Conservation (phyloP, 2,888 invertebrate species). For the Tanytarsus gracilentus region DNA sequence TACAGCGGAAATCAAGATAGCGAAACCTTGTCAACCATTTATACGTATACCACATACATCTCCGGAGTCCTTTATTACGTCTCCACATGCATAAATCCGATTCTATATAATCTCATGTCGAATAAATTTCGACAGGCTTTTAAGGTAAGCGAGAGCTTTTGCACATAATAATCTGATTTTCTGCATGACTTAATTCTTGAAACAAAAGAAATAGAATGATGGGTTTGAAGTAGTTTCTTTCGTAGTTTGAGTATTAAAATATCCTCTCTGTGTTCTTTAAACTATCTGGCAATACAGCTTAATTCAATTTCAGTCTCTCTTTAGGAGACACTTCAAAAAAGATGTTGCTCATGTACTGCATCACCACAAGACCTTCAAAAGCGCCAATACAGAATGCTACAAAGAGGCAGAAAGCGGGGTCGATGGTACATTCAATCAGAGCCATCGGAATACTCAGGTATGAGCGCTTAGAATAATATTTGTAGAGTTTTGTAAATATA, state of each 20-base stretch:
- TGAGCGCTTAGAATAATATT: slow-evolving; percentile 17
- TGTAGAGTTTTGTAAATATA: not conserved
- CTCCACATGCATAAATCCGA: slow-evolving; percentile 16
- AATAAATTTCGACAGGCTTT: slow-evolving; percentile 20
- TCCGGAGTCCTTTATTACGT: slow-evolving; percentile 15
- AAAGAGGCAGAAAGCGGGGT: slow-evolving; percentile 47
- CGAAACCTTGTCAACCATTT: not conserved
- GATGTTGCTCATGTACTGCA: slow-evolving; percentile 32
- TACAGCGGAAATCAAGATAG: not conserved
- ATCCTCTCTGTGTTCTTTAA: too few relatives aligned
- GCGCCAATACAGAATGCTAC: slow-evolving; percentile 52
- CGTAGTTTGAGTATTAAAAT: too few relatives aligned
- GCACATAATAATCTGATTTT: not conserved
- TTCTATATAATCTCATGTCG: slow-evolving; percentile 19
- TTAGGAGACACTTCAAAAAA: slow-evolving; percentile 48
- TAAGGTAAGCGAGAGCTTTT: slow-evolving; percentile 11
- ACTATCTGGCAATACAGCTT: too few relatives aligned
- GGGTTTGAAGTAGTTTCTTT: too few relatives aligned
- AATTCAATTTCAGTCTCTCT: slow-evolving; percentile 41
- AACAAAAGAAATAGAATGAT: not conserved
- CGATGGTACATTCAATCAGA: slow-evolving; percentile 43
- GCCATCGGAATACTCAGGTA: slow-evolving; percentile 44
- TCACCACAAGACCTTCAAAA: slow-evolving; percentile 39
- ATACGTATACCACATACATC: not conserved
- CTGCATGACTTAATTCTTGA: not conserved